These are phyloP conservation scores for Lasioglossum zephyrum DNA, from an alignment of 2,888 invertebrate species.

Conservation along the genomic window DNA sequence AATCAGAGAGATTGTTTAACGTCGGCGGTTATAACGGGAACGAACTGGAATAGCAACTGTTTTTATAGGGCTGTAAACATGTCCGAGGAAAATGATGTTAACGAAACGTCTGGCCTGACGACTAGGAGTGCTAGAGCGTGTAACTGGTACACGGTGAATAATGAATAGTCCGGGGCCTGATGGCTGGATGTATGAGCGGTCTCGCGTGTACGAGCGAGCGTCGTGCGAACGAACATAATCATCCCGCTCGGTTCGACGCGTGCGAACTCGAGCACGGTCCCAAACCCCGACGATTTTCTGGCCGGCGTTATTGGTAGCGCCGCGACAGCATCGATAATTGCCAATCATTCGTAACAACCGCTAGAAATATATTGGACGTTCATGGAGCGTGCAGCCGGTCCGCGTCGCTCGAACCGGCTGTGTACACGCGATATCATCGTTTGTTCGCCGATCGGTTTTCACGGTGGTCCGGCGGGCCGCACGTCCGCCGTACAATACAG, in stretches of 20 bases:
- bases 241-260: background rate
- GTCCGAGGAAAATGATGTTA: conserved; percentile 62
- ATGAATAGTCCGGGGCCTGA: conserved; percentile 58
- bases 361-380: conserved; percentile 64
- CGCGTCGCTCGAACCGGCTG: conserved; percentile 32
- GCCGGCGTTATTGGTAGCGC: conserved; percentile 49
- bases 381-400: conserved; percentile 44
- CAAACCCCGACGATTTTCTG: conserved; percentile 63
- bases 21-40: conserved; percentile 53
- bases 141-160: conserved; percentile 58
- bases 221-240: background rate
- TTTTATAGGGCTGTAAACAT: conserved; percentile 64
- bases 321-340: conserved; percentile 72
- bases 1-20: conserved; percentile 55
- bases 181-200: conserved; percentile 57
- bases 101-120: conserved; percentile 32
- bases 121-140: conserved; percentile 44
- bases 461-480: conserved; percentile 50
- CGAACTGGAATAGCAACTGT: conserved; percentile 39
- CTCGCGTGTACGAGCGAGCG: conserved; percentile 14
- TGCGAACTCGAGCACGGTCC: conserved; percentile 2
- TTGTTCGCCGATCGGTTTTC: conserved; percentile 65
- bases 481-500: conserved; percentile 60
- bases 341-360: conserved; percentile 70
- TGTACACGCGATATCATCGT: conserved; percentile 65